Evolutionary conservation across 2,113 vertebrate genomes (phyloP).

Genomic region (Pica pica): DNA sequence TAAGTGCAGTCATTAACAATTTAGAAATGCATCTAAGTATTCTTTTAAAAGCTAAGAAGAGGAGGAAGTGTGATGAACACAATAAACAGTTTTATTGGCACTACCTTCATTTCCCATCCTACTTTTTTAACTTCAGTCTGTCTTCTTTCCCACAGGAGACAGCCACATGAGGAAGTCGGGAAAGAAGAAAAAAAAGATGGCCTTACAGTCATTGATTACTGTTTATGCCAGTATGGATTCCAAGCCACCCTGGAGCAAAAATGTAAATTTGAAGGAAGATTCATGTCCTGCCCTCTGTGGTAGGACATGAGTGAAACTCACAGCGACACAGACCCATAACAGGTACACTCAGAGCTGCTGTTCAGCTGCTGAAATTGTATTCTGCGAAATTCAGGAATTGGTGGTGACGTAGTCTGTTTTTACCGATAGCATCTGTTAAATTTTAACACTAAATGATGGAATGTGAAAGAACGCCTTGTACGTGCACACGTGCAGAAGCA

Average conservation of each 20-base stretch:
- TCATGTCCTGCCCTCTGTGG: not conserved
- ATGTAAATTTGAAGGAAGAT: slow-evolving; percentile 44
- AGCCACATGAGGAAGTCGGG: not conserved
- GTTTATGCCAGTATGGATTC: slow-evolving; percentile 63
- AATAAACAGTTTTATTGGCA: not conserved
- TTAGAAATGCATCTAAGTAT: not conserved
- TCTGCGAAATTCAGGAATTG: not conserved
- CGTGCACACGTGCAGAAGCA: not conserved
- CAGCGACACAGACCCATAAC: not conserved
- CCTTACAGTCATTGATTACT: slow-evolving; percentile 64
- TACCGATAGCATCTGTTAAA: not conserved
- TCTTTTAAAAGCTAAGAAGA: not conserved
- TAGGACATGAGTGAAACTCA: not conserved
- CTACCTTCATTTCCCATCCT: not conserved
- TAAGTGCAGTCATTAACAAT: not conserved
- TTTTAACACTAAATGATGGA: not conserved
- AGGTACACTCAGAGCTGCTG: not conserved
- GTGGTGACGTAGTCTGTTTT: not conserved
- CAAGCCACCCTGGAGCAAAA: slow-evolving; percentile 34
- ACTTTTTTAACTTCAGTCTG: not conserved
- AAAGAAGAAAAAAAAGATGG: not conserved
- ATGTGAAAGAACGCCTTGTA: not conserved
- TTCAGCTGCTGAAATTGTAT: not conserved
- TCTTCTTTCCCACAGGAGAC: not conserved
- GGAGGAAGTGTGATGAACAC: not conserved